Evolutionary conservation across 2,797 vertebrate genomes (phyloP).

Genomic region (Leontopithecus rosalia): DNA sequence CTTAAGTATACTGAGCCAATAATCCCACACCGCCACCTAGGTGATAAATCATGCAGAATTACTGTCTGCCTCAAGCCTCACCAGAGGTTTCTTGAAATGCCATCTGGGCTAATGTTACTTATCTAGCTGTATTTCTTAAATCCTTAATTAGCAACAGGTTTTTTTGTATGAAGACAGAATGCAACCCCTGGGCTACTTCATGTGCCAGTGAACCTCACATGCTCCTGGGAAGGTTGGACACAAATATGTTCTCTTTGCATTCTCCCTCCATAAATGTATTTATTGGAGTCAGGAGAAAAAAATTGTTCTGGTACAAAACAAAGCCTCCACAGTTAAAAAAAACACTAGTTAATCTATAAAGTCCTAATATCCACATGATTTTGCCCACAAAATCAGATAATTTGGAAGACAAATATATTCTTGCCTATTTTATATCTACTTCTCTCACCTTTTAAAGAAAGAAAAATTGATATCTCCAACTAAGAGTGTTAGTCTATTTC

Average conservation of each 20-base stretch:
- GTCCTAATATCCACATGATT: background rate
- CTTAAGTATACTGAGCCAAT: slow-evolving; percentile 44
- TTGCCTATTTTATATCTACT: no score
- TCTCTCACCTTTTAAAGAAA: background rate
- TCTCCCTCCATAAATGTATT: background rate
- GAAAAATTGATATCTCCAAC: background rate
- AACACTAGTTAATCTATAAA: background rate
- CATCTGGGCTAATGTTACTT: slow-evolving; percentile 85
- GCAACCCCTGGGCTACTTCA: slow-evolving; percentile 24
- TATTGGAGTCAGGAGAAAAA: background rate
- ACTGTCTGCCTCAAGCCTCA: slow-evolving; percentile 81
- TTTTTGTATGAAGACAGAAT: slow-evolving; percentile 53
- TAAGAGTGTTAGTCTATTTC: background rate
- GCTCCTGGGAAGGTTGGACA: background rate
- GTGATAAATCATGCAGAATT: slow-evolving; percentile 84
- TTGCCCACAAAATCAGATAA: background rate
- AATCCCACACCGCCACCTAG: slow-evolving; percentile 40
- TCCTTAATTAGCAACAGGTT: slow-evolving; percentile 84
- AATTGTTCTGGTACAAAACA: background rate
- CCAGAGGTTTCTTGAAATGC: slow-evolving; percentile 83
- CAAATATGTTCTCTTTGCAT: background rate
- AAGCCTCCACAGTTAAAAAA: background rate
- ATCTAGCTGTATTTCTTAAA: slow-evolving; percentile 87
- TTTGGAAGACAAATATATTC: background rate
- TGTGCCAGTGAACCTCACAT: background rate